Percentiles rank a stretch among this genome's conserved stretches.
These are phyloP conservation scores for Pterophyllum scalare DNA, from an alignment of 2,113 vertebrate genomes.

Conservation along the genomic window DNA sequence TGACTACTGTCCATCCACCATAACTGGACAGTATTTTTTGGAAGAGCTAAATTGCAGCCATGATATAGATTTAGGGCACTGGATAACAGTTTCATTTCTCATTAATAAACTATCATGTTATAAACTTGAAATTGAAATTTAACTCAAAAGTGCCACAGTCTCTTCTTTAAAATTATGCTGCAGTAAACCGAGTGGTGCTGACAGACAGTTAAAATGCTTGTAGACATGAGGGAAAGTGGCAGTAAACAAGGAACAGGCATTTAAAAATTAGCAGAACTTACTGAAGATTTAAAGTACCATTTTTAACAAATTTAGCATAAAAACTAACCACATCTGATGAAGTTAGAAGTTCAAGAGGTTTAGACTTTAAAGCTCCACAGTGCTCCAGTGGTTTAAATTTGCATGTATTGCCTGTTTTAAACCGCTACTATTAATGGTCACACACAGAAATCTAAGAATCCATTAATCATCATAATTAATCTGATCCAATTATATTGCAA, in stretches of 20 bases:
- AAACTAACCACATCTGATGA: neutral
- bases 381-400: conserved; percentile 88
- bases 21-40: conserved; percentile 87
- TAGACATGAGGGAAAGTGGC: neutral
- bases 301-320: neutral
- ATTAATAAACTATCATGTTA: conserved; percentile 77
- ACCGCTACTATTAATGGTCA: conserved; percentile 92
- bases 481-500: conserved; percentile 99
- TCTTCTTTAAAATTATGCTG: neutral
- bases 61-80: conserved; percentile 86
- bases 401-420: conserved; percentile 87
- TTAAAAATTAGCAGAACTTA: neutral
- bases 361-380: conserved; percentile 78
- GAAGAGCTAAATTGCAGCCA: conserved; percentile 85
- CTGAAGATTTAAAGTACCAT: neutral
- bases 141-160: neutral
- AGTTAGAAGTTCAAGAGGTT: conserved; percentile 71
- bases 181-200: conserved; percentile 19
- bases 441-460: conserved; percentile 88
- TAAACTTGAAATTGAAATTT: conserved; percentile 61
- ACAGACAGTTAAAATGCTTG: conserved; percentile 19
- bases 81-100: conserved; percentile 75
- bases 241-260: neutral
- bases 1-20: conserved; percentile 92
- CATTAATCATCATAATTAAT: conserved; percentile 99